Evolutionary conservation across 2,888 invertebrate species (phyloP).

Genomic region (Scaptomyza caliginosa): DNA sequence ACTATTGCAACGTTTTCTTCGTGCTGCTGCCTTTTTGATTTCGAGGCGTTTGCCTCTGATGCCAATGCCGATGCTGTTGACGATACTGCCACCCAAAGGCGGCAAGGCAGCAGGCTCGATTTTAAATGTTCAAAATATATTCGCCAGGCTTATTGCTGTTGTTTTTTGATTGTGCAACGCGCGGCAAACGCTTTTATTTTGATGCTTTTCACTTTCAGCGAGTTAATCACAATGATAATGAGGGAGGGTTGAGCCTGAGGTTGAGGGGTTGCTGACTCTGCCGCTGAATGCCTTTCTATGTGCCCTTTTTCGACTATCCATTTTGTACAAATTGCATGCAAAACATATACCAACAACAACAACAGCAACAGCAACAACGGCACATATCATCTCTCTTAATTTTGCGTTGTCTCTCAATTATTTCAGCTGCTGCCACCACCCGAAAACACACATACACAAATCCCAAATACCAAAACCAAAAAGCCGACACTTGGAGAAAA

Average conservation of each 20-base stretch:
- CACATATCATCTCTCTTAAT: conserved; percentile 64
- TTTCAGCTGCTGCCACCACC: conserved; percentile 78
- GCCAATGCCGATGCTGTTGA: conserved; percentile 72
- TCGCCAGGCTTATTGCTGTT: conserved; percentile 43
- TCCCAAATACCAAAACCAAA: conserved; percentile 34
- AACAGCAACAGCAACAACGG: conserved; percentile 26
- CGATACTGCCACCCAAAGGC: conserved; percentile 78
- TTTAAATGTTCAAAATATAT: conserved; percentile 29
- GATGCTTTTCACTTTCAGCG: conserved; percentile 69
- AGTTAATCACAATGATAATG: conserved; percentile 80
- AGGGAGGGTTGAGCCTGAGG: conserved; percentile 69
- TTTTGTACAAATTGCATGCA: conserved; percentile 58
- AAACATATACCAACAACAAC: conserved; percentile 43
- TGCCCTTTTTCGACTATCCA: conserved; percentile 13
- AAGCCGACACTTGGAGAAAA: conserved; percentile 8
- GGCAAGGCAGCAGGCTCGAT: conserved; percentile 18
- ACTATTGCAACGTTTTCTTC: conserved; percentile 48
- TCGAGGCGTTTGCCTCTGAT: conserved; percentile 77
- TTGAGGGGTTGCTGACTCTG: conserved; percentile 29
- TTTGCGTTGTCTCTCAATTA: conserved; percentile 81
- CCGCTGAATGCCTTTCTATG: background rate
- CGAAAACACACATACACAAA: conserved; percentile 17
- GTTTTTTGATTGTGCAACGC: conserved; percentile 50
- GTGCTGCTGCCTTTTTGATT: conserved; percentile 82
- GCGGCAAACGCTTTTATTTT: conserved; percentile 49